Conservation (phyloP, 1,140 invertebrate species). For the Drosophila baimaii region DNA sequence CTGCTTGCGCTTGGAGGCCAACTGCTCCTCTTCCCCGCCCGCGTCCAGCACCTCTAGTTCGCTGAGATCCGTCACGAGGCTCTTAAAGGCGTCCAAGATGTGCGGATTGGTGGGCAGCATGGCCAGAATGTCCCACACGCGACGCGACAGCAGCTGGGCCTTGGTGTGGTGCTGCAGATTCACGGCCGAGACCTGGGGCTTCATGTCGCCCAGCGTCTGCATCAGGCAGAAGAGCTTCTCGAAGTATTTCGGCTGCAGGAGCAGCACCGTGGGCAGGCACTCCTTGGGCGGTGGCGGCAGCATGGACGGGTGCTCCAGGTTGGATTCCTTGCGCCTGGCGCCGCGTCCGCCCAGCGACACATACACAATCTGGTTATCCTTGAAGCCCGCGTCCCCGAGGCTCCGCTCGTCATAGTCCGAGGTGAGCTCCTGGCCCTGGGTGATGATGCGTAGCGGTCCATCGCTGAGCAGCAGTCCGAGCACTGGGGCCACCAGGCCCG, state of each 20-base stretch:
- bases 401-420: slow-evolving; percentile 97
- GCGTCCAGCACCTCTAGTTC: slow-evolving; percentile 59
- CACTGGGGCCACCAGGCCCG: slow-evolving; percentile 73
- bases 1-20: slow-evolving; percentile 70
- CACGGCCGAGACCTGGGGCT: slow-evolving; percentile 87
- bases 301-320: slow-evolving; percentile 89
- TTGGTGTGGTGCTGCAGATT: slow-evolving; percentile 94
- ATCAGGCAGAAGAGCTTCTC: slow-evolving; percentile 95
- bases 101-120: slow-evolving; percentile 94
- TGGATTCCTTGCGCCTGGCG: slow-evolving; percentile 89
- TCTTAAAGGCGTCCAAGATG: slow-evolving; percentile 92
- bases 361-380: slow-evolving; percentile 94
- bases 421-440: slow-evolving; percentile 95
- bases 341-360: slow-evolving; percentile 93
- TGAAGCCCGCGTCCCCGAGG: slow-evolving; percentile 94
- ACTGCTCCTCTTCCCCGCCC: slow-evolving; percentile 58
- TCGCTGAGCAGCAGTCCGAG: slow-evolving; percentile 89
- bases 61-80: slow-evolving; percentile 86
- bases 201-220: slow-evolving; percentile 94
- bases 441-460: slow-evolving; percentile 95
- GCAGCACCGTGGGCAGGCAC: slow-evolving; percentile 92
- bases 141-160: slow-evolving; percentile 93
- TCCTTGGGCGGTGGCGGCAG: slow-evolving; percentile 92
- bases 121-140: slow-evolving; percentile 97
- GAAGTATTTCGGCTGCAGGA: slow-evolving; percentile 94